Percentiles rank a stretch among this genome's conserved stretches.
Conservation (phyloP, 2,888 invertebrate species). For the Drosophila antonietae region DNA sequence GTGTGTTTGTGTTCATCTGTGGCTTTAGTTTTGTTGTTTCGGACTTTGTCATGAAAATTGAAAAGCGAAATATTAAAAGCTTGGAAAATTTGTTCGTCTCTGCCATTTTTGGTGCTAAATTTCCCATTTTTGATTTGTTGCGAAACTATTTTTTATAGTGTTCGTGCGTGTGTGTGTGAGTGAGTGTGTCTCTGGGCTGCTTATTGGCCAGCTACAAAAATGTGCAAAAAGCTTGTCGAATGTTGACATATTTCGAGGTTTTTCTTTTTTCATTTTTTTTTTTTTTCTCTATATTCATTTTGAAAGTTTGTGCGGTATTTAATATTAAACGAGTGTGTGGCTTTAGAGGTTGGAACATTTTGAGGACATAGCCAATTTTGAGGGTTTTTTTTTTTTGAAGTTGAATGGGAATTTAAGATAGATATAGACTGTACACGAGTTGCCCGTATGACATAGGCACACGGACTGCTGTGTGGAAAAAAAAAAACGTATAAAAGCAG, state of each 20-base stretch:
- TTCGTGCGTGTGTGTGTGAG: not conserved
- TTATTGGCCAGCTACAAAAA: conserved; percentile 48
- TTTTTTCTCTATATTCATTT: conserved; percentile 8
- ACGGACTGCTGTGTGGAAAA: not conserved
- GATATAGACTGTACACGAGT: conserved; percentile 7
- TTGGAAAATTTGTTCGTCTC: conserved; percentile 21
- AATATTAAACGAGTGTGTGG: conserved; percentile 21
- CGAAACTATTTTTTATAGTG: conserved; percentile 57
- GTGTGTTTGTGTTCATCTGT: conserved; percentile 49
- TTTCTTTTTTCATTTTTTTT: not conserved
- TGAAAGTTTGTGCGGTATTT: conserved; percentile 52
- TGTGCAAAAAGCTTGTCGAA: conserved; percentile 58
- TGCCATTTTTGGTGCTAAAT: conserved; percentile 39
- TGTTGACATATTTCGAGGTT: conserved; percentile 67
- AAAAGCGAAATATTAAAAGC: conserved; percentile 41
- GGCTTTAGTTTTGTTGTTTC: conserved; percentile 64
- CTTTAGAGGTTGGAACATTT: conserved; percentile 1
- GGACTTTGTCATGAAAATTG: conserved; percentile 41
- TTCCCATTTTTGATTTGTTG: conserved; percentile 66
- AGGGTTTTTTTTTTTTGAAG: conserved; percentile 11
- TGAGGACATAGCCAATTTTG: conserved; percentile 1
- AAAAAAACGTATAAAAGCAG: not conserved
- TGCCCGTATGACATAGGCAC: not conserved
- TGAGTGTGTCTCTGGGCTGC: conserved; percentile 17
- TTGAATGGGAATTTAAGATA: conserved; percentile 24